Evolutionary conservation across 1,140 invertebrate genomes (phyloP).

Genomic region (Myzus persicae): DNA sequence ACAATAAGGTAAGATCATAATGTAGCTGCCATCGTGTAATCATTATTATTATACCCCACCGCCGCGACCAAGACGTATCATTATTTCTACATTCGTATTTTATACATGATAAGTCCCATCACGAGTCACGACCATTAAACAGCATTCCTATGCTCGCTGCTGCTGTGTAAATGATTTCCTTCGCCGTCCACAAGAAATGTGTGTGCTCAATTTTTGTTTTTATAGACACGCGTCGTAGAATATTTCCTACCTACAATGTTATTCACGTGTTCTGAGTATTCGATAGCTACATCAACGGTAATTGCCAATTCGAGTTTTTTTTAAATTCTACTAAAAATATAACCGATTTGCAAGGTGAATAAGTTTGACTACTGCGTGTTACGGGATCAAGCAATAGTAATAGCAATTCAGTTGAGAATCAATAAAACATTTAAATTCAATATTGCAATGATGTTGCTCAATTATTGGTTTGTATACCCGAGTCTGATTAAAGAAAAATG

Average conservation of each 20-base stretch:
- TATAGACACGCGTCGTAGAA: background rate
- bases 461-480: no score
- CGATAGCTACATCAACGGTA: background rate
- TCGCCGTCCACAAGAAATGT: background rate
- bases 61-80: background rate
- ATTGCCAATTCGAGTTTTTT: background rate
- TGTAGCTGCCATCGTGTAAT: background rate
- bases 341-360: background rate
- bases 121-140: background rate
- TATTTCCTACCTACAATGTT: background rate
- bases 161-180: background rate
- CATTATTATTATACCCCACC: background rate
- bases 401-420: no score
- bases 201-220: background rate
- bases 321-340: background rate
- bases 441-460: no score
- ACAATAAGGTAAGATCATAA: constrained; percentile 69
- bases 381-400: background rate
- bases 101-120: background rate
- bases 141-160: background rate
- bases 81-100: constrained; percentile 21
- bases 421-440: no score
- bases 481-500: background rate
- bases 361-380: background rate
- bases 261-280: background rate